Conservation (phyloP, 2,113 vertebrate genomes). For the Callocephalon fimbriatum region DNA sequence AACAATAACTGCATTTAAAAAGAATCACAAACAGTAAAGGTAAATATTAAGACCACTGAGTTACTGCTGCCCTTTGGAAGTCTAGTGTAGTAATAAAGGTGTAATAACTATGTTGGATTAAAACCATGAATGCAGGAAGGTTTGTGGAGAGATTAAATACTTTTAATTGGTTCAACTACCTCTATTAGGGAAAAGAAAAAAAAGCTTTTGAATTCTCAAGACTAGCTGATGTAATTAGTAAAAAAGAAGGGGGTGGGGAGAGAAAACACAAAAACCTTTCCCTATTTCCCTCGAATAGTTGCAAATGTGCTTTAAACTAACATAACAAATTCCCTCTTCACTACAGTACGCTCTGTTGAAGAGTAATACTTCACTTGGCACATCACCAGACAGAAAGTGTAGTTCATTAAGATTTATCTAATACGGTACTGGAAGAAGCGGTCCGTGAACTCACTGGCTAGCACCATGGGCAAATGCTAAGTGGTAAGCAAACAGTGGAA, state of each 20-base stretch:
- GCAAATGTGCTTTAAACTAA: neutral
- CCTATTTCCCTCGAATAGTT: neutral
- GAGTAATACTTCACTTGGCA: neutral
- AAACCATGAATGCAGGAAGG: neutral
- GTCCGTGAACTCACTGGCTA: neutral
- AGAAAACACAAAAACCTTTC: neutral
- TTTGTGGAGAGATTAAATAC: neutral
- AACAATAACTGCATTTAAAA: neutral
- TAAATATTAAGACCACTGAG: neutral
- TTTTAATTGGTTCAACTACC: neutral
- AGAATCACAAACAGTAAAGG: neutral
- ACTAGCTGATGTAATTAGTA: neutral
- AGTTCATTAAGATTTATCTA: neutral
- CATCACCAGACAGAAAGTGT: neutral
- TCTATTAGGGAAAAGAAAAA: neutral
- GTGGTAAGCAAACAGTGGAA: slow-evolving; percentile 9
- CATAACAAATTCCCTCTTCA: neutral
- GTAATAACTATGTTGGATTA: neutral
- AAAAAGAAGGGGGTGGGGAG: neutral
- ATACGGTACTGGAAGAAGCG: neutral
- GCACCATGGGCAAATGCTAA: neutral
- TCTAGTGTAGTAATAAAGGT: neutral
- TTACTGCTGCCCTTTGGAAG: neutral
- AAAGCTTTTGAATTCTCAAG: neutral
- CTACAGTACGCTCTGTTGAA: neutral